phyloP scores from a whole-genome alignment of 2,113 vertebrate species.

The Mesembrinibis cayennensis region DNA sequence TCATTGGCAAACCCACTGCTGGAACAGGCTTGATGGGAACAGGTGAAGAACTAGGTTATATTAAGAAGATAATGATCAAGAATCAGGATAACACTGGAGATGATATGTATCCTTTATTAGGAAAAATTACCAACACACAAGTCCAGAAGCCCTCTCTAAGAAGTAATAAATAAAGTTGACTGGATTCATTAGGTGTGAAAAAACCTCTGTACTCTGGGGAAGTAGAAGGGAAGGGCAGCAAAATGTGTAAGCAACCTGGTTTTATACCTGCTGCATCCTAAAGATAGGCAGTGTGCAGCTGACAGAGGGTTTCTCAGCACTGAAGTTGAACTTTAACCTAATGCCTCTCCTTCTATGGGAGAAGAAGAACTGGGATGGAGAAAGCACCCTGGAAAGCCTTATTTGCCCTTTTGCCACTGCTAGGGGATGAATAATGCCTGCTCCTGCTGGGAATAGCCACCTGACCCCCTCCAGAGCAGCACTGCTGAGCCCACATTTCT shows the following conservation, averaged over 20 bases:
- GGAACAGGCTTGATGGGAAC: neutral
- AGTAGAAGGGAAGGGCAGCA: neutral
- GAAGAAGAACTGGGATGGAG: neutral
- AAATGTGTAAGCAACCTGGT: neutral
- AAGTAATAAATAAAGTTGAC: neutral
- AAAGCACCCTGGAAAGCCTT: neutral
- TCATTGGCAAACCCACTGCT: neutral
- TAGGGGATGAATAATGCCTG: too few species aligned
- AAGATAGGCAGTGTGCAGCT: neutral
- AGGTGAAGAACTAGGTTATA: neutral
- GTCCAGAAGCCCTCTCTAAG: neutral
- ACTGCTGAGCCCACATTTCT: neutral
- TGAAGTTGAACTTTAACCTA: neutral
- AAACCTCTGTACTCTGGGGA: neutral
- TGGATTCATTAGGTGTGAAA: neutral
- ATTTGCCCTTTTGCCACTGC: neutral
- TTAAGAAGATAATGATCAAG: neutral
- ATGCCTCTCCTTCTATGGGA: neutral
- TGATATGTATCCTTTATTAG: neutral
- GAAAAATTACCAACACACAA: neutral
- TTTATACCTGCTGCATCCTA: neutral
- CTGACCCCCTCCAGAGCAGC: neutral
- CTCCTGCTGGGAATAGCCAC: neutral
- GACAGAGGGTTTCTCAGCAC: neutral
- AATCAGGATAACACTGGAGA: neutral